Evolutionary conservation across 2,113 vertebrate species (phyloP).

Genomic region (Pelmatolapia mariae): DNA sequence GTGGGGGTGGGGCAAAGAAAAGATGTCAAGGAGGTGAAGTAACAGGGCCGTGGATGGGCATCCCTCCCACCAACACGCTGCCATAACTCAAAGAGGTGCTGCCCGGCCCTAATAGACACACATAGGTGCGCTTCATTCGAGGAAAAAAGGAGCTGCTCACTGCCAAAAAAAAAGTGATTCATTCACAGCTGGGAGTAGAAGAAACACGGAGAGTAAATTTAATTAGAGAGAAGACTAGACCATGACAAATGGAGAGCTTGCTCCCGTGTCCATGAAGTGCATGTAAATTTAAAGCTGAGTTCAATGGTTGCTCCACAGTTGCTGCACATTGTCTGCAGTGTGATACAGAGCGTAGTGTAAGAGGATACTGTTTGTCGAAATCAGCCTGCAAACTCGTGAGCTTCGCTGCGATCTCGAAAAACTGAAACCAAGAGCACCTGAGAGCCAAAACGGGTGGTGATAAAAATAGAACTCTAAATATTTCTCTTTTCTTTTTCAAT

Average conservation of each 20-base stretch:
- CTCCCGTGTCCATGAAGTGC: constrained; percentile 8
- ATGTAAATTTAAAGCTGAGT: neutral
- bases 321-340: neutral
- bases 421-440: constrained; percentile 34
- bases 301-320: neutral
- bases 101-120: neutral
- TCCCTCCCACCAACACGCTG: neutral
- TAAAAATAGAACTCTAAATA: constrained; percentile 53
- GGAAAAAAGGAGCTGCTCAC: constrained; percentile 26
- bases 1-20: neutral
- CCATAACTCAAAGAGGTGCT: constrained; percentile 32
- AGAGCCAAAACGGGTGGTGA: neutral
- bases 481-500: neutral
- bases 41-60: neutral
- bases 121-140: neutral
- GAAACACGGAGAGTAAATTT: constrained; percentile 50
- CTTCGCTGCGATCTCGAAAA: neutral
- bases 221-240: constrained; percentile 51
- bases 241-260: constrained; percentile 26
- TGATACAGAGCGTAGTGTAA: neutral
- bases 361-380: neutral
- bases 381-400: neutral
- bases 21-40: constrained; percentile 31
- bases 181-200: constrained; percentile 45
- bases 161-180: constrained; percentile 55